Base-by-base conservation (phyloP, 1,140 invertebrate genomes). In the Sipha flava region DNA sequence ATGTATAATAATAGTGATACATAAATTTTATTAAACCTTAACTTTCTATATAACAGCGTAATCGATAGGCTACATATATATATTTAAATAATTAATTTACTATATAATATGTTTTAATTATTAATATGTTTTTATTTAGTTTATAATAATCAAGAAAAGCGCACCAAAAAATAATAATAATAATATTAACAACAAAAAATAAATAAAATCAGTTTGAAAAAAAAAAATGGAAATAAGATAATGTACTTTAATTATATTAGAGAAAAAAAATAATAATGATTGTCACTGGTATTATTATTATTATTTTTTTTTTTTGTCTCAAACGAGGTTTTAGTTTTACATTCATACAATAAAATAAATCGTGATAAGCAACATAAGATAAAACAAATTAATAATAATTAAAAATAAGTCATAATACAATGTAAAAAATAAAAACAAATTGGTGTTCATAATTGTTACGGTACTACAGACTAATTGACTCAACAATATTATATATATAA, bases 11-110 rank as follows among this genome's bases (percentile, higher is more conserved):
- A 70, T 70, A 70, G 66, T 70, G 66, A 70, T 70, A 70, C 47
- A 70, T 70, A 70, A 70, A 70, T 70, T 34, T 52, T 57, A 77
- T 77, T 77, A 57, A 77, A 77, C 52, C 73, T 77, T 77, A 77
- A 77, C 31, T 70, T 18, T 77, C 52, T 77, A 77, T 77, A 77
- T 77, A 77, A 77, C 73, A 77, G 49, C 73, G 0, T 77, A 52
- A 34, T n/a, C 54, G 52, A 77, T 43, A 77, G 47, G 70, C 70
- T 75, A 75, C 70, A 75, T 14, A 47, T 10, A 29, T 37, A 34
- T 16, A 54, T 37, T 52, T 21, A 73, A 16, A 73, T 52, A 31
- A 29, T 72, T 23, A 75, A 52, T 75, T 52, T 54, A 75, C 45
- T 75, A 54, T 75, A 75, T 52, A 52, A 75, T 75, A 29, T 57